These are phyloP conservation scores for Pasiphila rectangulata DNA, from an alignment of 2,888 invertebrate genomes.

Conservation along the genomic window DNA sequence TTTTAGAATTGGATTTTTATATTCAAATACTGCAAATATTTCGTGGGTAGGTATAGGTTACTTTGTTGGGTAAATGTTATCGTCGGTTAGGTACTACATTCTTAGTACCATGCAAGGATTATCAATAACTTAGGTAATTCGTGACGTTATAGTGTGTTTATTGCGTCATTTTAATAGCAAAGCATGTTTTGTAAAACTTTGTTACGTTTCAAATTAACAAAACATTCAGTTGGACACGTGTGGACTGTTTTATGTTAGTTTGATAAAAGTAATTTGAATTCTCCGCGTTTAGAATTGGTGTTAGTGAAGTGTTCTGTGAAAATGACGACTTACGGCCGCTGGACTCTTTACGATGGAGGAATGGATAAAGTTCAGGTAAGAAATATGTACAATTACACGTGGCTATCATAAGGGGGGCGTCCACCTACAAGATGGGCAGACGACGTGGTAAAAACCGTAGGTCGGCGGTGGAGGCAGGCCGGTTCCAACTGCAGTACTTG, in stretches of 20 bases:
- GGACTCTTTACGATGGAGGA: constrained; percentile 64
- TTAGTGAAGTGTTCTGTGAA: constrained; percentile 23
- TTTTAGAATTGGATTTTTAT: too few species aligned
- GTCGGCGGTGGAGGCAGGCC: too few species aligned
- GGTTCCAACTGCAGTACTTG: too few species aligned
- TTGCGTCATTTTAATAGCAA: neutral
- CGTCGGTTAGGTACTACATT: too few species aligned
- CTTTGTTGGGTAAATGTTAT: neutral
- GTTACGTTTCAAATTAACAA: neutral
- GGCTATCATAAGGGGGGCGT: too few species aligned
- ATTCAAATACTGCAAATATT: too few species aligned
- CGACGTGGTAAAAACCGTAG: too few species aligned
- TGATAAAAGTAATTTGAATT: constrained; percentile 13
- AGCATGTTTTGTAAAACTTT: neutral
- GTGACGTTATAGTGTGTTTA: neutral
- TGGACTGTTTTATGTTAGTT: neutral
- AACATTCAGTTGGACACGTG: neutral
- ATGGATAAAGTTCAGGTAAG: constrained; percentile 67
- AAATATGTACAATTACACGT: neutral
- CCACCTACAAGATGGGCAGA: too few species aligned
- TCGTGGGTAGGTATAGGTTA: neutral
- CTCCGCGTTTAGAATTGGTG: neutral
- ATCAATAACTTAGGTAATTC: too few species aligned
- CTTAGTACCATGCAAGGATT: too few species aligned
- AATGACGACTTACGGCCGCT: constrained; percentile 64